Base-by-base conservation (phyloP, 2,797 vertebrate genomes). In the Sebastes cheni region DNA sequence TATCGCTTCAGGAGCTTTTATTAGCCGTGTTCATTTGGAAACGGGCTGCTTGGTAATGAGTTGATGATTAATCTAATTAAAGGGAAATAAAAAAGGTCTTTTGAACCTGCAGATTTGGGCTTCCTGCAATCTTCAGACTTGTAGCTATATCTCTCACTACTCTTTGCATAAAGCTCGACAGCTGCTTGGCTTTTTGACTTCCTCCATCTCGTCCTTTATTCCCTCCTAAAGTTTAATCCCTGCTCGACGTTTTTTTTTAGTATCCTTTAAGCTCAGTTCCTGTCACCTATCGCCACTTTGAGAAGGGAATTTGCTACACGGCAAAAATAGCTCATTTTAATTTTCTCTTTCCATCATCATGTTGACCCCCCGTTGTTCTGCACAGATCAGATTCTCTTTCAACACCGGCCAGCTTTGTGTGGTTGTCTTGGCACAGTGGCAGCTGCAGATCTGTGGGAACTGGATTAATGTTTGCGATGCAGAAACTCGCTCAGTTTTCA, bases 41-140 rank as follows among this genome's bases (percentile, higher is more conserved):
- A 71, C 14, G 36, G 29, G 10, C 52, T 72, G 36, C 27, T 69
- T 62, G 54, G 65, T 83, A 70, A 79, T 84, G 62, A 75, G 32
- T 25, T 79, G 27, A 13, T 76, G 84, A 83, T 77, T 74, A 54
- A 79, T 84, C 34, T 61, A 67, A 75, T 87, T 77, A 27, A 32
- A 12, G 11, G 13, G 9, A 25, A 71, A 59, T 74, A 69, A 70
- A 25, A 77, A 55, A 59, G 3, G n/a, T 32, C 3, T 39, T 27
- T 70, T 72, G 14, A 78, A 42, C 29, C 23, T 8, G 8, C 32
- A 78, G 34, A 73, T 69, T 62, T 74, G 58, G 20, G 11, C 65
- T 64, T 74, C 20, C 64, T 80, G 59, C 67, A 22, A 6, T 12
- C 34, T 39, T 70, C 6, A 55, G 34, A 58, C 27, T 66, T 6